These are phyloP conservation scores for Rhinella marina DNA, from an alignment of 2,797 vertebrate species.

Conservation along the genomic window DNA sequence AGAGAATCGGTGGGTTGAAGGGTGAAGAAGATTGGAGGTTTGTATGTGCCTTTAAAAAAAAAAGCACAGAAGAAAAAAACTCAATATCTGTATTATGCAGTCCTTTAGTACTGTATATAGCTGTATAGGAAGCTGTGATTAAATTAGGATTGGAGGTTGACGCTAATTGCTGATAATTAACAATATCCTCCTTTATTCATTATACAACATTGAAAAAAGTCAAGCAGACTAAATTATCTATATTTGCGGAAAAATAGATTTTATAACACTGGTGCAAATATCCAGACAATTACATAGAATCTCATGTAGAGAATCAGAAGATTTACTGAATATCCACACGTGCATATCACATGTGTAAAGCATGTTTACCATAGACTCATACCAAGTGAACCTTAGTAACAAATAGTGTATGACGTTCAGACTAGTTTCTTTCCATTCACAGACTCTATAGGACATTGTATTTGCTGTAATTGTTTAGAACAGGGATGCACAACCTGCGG, in stretches of 20 bases:
- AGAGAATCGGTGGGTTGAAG: no score
- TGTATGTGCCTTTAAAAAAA: no score
- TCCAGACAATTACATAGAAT: not conserved
- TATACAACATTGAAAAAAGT: not conserved
- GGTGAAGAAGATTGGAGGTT: no score
- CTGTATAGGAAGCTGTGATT: no score
- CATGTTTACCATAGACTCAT: slow-evolving; percentile 26
- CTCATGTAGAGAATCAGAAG: not conserved
- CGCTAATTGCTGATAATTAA: no score
- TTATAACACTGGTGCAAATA: not conserved
- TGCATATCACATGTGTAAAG: slow-evolving; percentile 11
- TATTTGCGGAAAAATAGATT: no score
- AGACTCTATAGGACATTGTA: not conserved
- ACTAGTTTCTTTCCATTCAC: slow-evolving; percentile 24
- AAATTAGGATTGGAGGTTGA: no score
- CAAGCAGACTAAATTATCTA: not conserved
- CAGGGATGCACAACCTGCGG: no score
- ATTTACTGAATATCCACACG: not conserved
- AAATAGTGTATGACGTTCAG: slow-evolving; percentile 24
- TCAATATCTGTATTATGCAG: no score
- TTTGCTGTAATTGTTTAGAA: not conserved
- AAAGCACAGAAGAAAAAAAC: no score
- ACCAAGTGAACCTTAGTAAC: slow-evolving; percentile 24
- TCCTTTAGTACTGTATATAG: no score
- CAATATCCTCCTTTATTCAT: not conserved